phyloP scores from a whole-genome alignment of 2,888 invertebrate genomes.

The Metacarcinus magister region DNA sequence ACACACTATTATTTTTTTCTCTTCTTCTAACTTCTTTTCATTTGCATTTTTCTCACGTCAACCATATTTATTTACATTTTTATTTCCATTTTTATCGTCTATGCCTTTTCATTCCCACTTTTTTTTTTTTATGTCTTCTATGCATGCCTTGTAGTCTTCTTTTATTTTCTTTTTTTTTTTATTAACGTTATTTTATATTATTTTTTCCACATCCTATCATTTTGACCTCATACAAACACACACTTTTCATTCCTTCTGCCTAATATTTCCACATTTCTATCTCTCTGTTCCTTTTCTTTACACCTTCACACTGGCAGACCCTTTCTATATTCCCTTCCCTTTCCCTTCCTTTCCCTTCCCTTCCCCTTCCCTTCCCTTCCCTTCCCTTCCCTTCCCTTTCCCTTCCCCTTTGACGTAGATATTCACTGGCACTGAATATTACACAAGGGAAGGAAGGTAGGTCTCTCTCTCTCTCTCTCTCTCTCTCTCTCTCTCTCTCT shows the following conservation, averaged over 20 bases:
- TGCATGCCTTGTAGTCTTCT: too few relatives aligned
- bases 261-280: too few relatives aligned
- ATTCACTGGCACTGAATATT: conserved; percentile 2
- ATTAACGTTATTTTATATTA: not conserved
- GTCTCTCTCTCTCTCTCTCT: too few relatives aligned
- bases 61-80: not conserved
- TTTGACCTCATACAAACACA: not conserved
- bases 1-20: not conserved
- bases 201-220: not conserved
- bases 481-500: too few relatives aligned
- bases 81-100: not conserved
- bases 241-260: not conserved
- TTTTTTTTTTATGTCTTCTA: not conserved
- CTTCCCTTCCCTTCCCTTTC: not conserved
- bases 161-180: not conserved
- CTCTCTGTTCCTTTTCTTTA: too few relatives aligned
- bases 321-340: too few relatives aligned
- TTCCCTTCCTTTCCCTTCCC: too few relatives aligned
- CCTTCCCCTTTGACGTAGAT: not conserved
- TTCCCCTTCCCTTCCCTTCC: not conserved
- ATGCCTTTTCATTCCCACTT: not conserved
- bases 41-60: not conserved
- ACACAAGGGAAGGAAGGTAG: not conserved
- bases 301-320: too few relatives aligned
- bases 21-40: not conserved